Evolutionary conservation across 2,888 invertebrate genomes (phyloP).

Genomic region (Ligdia adustata): DNA sequence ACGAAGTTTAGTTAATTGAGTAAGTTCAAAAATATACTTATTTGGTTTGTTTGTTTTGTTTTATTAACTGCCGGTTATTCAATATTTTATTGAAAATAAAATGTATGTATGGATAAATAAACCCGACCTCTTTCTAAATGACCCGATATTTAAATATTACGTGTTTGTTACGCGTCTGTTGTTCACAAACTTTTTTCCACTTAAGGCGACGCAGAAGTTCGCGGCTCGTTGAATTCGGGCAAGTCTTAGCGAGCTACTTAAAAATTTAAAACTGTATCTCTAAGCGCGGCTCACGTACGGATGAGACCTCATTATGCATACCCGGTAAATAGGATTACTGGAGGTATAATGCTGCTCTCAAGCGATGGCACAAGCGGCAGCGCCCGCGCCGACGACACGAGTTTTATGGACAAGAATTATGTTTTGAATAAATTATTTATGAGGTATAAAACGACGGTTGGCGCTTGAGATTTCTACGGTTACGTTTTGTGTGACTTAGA

Average conservation of each 20-base stretch:
- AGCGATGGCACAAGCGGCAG: no score
- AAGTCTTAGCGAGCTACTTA: constrained; percentile 32
- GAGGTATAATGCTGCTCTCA: constrained; percentile 44
- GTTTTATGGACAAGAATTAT: constrained; percentile 46
- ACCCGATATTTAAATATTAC: background rate
- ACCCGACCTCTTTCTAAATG: no score
- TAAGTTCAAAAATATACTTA: no score
- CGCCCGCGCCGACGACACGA: constrained; percentile 38
- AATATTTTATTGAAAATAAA: no score
- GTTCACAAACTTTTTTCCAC: background rate
- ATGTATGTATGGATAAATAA: no score
- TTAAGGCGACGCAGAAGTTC: constrained; percentile 23
- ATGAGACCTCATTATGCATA: constrained; percentile 47
- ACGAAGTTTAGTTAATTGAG: no score
- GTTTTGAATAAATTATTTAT: constrained; percentile 44
- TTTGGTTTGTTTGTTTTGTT: no score
- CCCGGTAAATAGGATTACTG: constrained; percentile 44
- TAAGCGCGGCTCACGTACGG: constrained; percentile 33
- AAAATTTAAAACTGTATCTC: constrained; percentile 36
- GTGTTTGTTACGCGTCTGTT: background rate
- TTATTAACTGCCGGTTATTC: no score
- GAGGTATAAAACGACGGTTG: no score
- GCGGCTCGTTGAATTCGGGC: constrained; percentile 33
- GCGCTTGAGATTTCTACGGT: no score
- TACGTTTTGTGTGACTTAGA: no score